Evolutionary conservation across 1,140 invertebrate genomes (phyloP).

Genomic region (Diabrotica undecimpunctata): DNA sequence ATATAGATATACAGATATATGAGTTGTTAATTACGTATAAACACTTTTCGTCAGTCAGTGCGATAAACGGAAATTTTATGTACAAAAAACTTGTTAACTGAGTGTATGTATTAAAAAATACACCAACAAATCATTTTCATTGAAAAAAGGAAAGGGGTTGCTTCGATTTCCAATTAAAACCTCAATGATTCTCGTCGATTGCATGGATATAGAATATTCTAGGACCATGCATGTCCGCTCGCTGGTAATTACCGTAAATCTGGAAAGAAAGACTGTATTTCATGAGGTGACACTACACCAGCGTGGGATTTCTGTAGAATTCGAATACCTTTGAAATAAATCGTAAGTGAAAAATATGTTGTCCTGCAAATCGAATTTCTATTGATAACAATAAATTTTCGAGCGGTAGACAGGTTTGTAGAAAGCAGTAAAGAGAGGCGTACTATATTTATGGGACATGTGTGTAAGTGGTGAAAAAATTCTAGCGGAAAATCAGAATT

Average conservation of each 20-base stretch:
- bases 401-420: constrained; percentile 26
- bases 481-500: background rate
- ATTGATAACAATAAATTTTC: constrained; percentile 44
- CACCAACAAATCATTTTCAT: too few relatives aligned
- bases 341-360: constrained; percentile 45
- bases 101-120: too few relatives aligned
- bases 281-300: constrained; percentile 16
- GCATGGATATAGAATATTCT: background rate
- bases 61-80: too few relatives aligned
- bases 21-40: too few relatives aligned
- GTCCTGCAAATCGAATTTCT: constrained; percentile 46
- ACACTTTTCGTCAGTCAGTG: too few relatives aligned
- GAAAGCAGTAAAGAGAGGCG: constrained; percentile 16
- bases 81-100: too few relatives aligned
- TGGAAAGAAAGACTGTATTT: constrained; percentile 6
- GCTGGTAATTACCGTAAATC: background rate
- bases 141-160: too few relatives aligned
- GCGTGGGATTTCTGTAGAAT: constrained; percentile 31
- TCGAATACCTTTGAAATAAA: constrained; percentile 37
- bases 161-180: too few relatives aligned
- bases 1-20: too few relatives aligned
- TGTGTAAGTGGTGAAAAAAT: constrained; percentile 11
- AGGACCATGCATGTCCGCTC: background rate
- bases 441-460: constrained; percentile 22
- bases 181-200: too few relatives aligned